A percentile compares a stretch with the other conserved stretches of the same genome.
Evolutionary conservation across 2,113 vertebrate species (phyloP).

Genomic region (Aspiorhynchus laticeps): DNA sequence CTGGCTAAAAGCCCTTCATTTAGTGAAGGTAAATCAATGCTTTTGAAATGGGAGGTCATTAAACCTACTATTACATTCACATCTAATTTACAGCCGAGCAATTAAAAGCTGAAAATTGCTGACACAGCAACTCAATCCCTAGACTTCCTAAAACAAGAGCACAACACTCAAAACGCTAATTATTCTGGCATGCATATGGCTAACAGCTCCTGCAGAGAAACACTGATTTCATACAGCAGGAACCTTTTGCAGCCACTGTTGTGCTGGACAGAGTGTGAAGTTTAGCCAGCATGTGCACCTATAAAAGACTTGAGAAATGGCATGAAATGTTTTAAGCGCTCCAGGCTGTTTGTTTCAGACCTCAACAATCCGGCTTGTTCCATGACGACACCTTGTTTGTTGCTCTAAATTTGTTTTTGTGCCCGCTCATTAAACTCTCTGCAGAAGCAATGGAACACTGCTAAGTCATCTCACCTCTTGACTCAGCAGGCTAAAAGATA

Average conservation of each 20-base stretch:
- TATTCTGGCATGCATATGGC: conserved; percentile 9
- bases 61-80: neutral
- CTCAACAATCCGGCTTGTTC: conserved; percentile 50
- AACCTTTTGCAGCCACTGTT: conserved; percentile 41
- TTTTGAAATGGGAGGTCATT: neutral
- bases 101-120: conserved; percentile 43
- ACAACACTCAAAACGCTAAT: conserved; percentile 32
- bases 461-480: conserved; percentile 15
- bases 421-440: conserved; percentile 62
- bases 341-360: conserved; percentile 26
- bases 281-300: conserved; percentile 28
- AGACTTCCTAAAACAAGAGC: conserved; percentile 4
- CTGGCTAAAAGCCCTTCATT: neutral
- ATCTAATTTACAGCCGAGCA: conserved; percentile 28
- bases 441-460: conserved; percentile 36
- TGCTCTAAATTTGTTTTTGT: conserved; percentile 60
- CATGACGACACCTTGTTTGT: conserved; percentile 69
- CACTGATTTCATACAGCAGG: conserved; percentile 24
- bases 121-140: conserved; percentile 35
- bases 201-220: conserved; percentile 40
- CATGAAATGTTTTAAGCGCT: conserved; percentile 42
- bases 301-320: conserved; percentile 50
- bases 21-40: neutral
- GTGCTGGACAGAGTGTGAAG: conserved; percentile 48
- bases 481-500: conserved; percentile 16